Percentiles rank a stretch among this genome's conserved stretches.
These are phyloP conservation scores for Philereme vetulata DNA, from an alignment of 2,888 invertebrate species.

Conservation along the genomic window DNA sequence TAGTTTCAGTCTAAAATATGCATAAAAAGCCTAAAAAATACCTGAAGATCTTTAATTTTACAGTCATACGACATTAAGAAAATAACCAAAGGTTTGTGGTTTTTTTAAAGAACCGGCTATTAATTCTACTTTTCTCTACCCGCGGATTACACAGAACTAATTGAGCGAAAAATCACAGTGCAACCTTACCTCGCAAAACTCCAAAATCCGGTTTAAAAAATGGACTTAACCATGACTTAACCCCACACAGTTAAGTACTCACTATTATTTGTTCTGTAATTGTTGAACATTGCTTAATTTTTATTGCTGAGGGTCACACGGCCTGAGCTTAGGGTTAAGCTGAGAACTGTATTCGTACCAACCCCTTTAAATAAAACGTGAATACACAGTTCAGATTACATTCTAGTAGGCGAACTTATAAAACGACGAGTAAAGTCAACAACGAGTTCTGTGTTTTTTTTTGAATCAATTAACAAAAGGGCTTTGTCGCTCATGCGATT, in stretches of 20 bases:
- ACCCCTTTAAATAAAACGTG: constrained; percentile 40
- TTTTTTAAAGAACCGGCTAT: background rate
- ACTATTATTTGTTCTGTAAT: constrained; percentile 37
- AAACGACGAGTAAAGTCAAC: too few species aligned
- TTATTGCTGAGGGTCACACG: constrained; percentile 40
- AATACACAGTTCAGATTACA: constrained; percentile 28
- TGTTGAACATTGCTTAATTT: constrained; percentile 41
- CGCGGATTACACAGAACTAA: constrained; percentile 5
- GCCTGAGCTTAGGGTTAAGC: constrained; percentile 41
- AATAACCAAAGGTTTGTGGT: too few species aligned
- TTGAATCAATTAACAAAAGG: too few species aligned
- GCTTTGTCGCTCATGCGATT: too few species aligned
- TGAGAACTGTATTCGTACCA: constrained; percentile 37
- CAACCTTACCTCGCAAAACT: constrained; percentile 6
- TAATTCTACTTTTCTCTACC: background rate
- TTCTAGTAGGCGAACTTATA: constrained; percentile 1
- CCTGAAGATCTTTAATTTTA: too few species aligned
- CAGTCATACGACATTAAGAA: too few species aligned
- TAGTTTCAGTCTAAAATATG: too few species aligned
- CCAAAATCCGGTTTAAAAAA: constrained; percentile 29
- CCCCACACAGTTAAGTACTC: constrained; percentile 37
- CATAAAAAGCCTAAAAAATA: too few species aligned
- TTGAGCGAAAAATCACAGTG: constrained; percentile 5
- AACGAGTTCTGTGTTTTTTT: too few species aligned
- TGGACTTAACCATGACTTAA: constrained; percentile 6